phyloP scores from a whole-genome alignment of 1,140 invertebrate species.

The Zaprionus gabonicus region DNA sequence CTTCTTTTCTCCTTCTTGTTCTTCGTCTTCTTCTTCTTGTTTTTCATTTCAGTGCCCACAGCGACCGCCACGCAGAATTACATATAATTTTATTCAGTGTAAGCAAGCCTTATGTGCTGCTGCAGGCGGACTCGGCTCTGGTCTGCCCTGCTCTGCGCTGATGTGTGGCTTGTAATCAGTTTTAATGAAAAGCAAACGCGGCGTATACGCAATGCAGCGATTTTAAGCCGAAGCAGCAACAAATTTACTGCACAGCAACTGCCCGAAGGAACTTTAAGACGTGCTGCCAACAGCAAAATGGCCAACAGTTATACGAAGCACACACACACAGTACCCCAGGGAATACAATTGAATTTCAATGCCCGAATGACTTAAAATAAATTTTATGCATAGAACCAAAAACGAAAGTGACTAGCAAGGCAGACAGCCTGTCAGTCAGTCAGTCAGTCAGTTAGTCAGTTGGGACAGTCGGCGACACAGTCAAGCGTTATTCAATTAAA shows the following conservation, averaged over 20 bases:
- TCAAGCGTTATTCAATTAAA: constrained; percentile 50
- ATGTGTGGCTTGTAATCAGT: constrained; percentile 34
- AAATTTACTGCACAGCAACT: constrained; percentile 22
- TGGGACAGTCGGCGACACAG: not conserved
- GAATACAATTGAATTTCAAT: constrained; percentile 38
- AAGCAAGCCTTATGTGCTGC: constrained; percentile 39
- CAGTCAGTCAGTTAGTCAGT: not conserved
- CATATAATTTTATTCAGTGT: constrained; percentile 49
- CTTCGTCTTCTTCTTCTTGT: constrained; percentile 9
- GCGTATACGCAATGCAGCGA: constrained; percentile 44
- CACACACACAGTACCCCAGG: not conserved
- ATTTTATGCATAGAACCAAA: constrained; percentile 3
- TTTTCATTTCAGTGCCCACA: constrained; percentile 31
- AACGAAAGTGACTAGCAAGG: not conserved
- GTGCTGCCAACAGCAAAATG: constrained; percentile 21
- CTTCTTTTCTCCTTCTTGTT: not conserved
- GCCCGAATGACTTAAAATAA: constrained; percentile 24
- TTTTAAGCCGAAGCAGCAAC: constrained; percentile 36
- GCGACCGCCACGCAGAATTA: constrained; percentile 16
- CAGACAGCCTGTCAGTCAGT: not conserved
- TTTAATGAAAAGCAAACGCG: constrained; percentile 67
- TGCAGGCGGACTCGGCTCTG: not conserved
- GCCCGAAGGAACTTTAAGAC: constrained; percentile 23
- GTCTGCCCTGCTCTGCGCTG: not conserved
- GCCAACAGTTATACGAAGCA: constrained; percentile 20